Conservation (phyloP, 2,888 invertebrate species). For the Hydriomena furcata region DNA sequence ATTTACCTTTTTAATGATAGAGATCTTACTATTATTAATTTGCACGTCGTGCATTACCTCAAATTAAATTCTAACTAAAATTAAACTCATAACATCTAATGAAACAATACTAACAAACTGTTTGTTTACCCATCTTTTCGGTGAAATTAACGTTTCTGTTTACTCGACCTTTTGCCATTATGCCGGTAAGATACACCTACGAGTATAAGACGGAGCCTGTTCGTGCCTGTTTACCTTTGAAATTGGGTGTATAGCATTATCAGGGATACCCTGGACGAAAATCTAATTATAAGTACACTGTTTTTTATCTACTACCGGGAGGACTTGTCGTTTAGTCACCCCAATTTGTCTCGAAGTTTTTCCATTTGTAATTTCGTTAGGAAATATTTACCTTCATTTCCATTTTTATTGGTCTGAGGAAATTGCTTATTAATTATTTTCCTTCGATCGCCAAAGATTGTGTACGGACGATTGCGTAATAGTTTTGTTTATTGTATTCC, state of each 20-base stretch:
- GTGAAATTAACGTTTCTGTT: slow-evolving; percentile 40
- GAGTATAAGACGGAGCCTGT: slow-evolving; percentile 31
- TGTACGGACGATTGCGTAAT: too few relatives aligned
- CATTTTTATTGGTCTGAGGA: slow-evolving; percentile 28
- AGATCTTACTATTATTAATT: too few relatives aligned
- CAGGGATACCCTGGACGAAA: slow-evolving; percentile 45
- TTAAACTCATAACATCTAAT: too few relatives aligned
- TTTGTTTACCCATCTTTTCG: slow-evolving; percentile 35
- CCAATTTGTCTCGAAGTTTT: slow-evolving; percentile 34
- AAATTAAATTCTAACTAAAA: too few relatives aligned
- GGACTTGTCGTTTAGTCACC: slow-evolving; percentile 31
- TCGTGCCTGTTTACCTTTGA: slow-evolving; percentile 54
- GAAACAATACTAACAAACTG: slow-evolving; percentile 34
- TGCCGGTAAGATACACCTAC: slow-evolving; percentile 35
- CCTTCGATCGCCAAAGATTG: slow-evolving; percentile 9
- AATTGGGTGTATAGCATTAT: slow-evolving; percentile 57
- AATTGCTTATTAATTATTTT: slow-evolving; percentile 19
- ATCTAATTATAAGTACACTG: slow-evolving; percentile 48
- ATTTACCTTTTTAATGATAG: too few relatives aligned
- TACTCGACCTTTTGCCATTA: slow-evolving; percentile 40
- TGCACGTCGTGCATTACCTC: background rate
- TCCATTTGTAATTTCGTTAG: slow-evolving; percentile 27
- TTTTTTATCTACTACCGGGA: slow-evolving; percentile 33
- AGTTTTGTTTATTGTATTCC: too few relatives aligned
- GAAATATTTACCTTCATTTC: slow-evolving; percentile 26